A percentile compares a stretch with the other conserved stretches of the same genome.
phyloP scores from a whole-genome alignment of 2,888 invertebrate genomes.

The Drosophila hamatofila region DNA sequence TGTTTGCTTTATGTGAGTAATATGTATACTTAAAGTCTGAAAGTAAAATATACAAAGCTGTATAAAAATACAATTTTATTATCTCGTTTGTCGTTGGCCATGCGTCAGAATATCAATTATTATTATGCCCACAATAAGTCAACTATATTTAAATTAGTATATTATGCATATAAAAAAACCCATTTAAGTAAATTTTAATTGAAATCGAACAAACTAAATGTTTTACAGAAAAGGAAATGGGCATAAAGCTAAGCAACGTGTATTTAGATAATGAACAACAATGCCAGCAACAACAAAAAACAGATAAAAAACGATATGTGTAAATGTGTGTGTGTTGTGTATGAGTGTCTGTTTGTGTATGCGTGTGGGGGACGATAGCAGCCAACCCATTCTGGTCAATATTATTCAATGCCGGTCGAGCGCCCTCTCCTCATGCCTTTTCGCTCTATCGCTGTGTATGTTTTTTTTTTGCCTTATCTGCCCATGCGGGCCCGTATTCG shows the following conservation, averaged over 20 bases:
- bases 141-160: constrained; percentile 38
- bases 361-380: constrained; percentile 25
- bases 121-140: constrained; percentile 25
- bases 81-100: constrained; percentile 50
- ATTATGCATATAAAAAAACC: constrained; percentile 17
- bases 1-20: constrained; percentile 25
- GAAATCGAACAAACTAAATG: constrained; percentile 50
- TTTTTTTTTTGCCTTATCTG: constrained; percentile 63
- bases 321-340: constrained; percentile 4
- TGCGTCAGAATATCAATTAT: constrained; percentile 53
- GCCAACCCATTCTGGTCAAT: constrained; percentile 71
- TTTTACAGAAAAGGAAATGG: constrained; percentile 50
- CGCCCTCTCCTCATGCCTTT: constrained; percentile 13
- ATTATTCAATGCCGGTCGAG: constrained; percentile 63
- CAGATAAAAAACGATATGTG: constrained; percentile 51
- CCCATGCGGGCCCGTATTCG: constrained; percentile 53
- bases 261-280: constrained; percentile 69
- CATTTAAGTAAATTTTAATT: constrained; percentile 57
- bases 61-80: constrained; percentile 69
- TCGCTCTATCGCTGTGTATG: constrained; percentile 20
- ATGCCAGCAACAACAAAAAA: constrained; percentile 54
- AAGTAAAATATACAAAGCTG: constrained; percentile 39
- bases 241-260: constrained; percentile 64
- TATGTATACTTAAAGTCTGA: constrained; percentile 17
- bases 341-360: constrained; percentile 6